Evolutionary conservation across 2,113 vertebrate genomes (phyloP).

Genomic region (Sorex araneus): DNA sequence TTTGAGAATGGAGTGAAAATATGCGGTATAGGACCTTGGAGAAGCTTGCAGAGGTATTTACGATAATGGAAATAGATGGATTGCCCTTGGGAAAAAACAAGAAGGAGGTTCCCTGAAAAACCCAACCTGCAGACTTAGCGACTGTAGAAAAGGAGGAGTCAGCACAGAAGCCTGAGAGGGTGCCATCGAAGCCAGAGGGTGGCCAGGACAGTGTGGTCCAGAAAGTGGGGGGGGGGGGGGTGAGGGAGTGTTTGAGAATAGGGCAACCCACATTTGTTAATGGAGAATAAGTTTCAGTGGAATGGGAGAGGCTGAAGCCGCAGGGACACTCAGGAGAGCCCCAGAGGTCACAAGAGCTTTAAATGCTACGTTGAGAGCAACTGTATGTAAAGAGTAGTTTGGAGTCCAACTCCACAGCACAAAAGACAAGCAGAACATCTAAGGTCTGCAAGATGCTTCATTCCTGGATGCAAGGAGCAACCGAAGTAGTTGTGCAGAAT

Average conservation of each 20-base stretch:
- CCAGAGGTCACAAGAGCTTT: background rate
- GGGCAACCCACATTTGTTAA: background rate
- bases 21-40: background rate
- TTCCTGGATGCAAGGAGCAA: constrained; percentile 17
- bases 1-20: background rate
- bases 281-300: background rate
- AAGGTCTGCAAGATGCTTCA: background rate
- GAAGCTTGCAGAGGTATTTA: background rate
- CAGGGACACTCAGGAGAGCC: background rate
- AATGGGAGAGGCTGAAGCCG: background rate
- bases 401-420: background rate
- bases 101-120: background rate
- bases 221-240: background rate
- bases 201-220: too few relatives aligned
- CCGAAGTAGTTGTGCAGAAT: background rate
- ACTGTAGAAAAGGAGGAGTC: background rate
- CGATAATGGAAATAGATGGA: background rate
- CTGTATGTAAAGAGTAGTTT: constrained; percentile 36
- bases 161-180: background rate
- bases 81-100: background rate
- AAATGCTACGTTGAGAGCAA: background rate
- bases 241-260: background rate
- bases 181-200: background rate
- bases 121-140: background rate
- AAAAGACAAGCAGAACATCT: constrained; percentile 39